These are phyloP conservation scores for Hirtodrosophila trivittata DNA, from an alignment of 2,888 invertebrate species.

Conservation along the genomic window DNA sequence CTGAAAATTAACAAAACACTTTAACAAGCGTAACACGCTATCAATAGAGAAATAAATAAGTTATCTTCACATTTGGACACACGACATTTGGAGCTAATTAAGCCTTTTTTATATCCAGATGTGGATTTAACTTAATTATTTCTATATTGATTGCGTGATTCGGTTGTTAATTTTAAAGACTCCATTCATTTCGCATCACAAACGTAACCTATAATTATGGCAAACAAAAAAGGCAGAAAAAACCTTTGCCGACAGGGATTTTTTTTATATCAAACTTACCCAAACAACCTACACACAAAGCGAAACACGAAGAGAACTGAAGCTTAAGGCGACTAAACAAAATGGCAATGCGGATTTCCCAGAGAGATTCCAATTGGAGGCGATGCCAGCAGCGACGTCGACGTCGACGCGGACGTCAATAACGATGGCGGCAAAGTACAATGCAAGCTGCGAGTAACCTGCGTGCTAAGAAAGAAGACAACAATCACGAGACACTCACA, in stretches of 20 bases:
- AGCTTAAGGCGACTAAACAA: constrained; percentile 40
- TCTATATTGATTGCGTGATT: no score
- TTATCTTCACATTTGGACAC: no score
- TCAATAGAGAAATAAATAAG: no score
- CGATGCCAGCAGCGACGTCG: not conserved
- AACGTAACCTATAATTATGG: constrained; percentile 50
- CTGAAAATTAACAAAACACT: no score
- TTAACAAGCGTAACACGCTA: no score
- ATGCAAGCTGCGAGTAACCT: constrained; percentile 40
- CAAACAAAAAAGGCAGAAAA: constrained; percentile 19
- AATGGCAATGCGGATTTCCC: constrained; percentile 66
- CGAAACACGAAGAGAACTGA: constrained; percentile 26
- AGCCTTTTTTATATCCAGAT: no score
- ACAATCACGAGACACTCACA: constrained; percentile 36
- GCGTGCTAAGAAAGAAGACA: constrained; percentile 35
- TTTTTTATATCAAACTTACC: constrained; percentile 33
- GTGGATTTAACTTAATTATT: no score
- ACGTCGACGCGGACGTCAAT: constrained; percentile 34
- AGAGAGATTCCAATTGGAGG: constrained; percentile 15
- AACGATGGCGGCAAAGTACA: constrained; percentile 28
- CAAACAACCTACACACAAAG: constrained; percentile 33
- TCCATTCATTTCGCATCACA: constrained; percentile 23
- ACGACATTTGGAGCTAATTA: no score
- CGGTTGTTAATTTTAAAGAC: constrained; percentile 37
- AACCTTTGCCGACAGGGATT: constrained; percentile 48